Percentiles rank a stretch among this genome's conserved stretches.
phyloP scores from a whole-genome alignment of 1,140 invertebrate genomes.

The Penaeus japonicus region DNA sequence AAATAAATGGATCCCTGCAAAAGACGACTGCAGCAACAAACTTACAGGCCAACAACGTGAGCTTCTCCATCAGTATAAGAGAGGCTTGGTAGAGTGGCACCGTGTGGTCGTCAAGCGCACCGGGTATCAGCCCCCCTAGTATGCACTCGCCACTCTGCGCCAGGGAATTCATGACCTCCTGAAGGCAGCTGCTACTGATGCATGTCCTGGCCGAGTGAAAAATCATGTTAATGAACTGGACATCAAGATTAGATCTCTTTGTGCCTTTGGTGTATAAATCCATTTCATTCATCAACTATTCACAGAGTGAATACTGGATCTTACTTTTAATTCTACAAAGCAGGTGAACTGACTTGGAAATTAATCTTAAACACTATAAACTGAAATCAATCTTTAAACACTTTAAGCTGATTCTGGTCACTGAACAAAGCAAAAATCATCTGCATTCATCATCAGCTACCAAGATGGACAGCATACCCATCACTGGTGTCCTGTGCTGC shows the following conservation, averaged over 20 bases:
- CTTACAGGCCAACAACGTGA: slow-evolving; percentile 44
- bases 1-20: neutral
- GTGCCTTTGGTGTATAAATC: too few species aligned
- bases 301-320: too few species aligned
- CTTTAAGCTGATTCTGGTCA: too few species aligned
- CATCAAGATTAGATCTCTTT: too few species aligned
- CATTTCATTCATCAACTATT: too few species aligned
- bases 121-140: neutral
- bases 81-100: slow-evolving; percentile 42
- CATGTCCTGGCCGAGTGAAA: neutral
- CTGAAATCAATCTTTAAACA: too few species aligned
- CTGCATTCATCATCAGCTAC: slow-evolving; percentile 44
- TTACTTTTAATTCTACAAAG: too few species aligned
- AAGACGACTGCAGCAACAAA: neutral
- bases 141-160: slow-evolving; percentile 40
- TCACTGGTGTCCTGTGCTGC: slow-evolving; percentile 41
- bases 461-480: slow-evolving; percentile 58
- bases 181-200: slow-evolving; percentile 38
- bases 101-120: neutral
- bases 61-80: slow-evolving; percentile 43
- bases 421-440: too few species aligned
- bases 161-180: slow-evolving; percentile 43
- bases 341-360: neutral
- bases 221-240: neutral
- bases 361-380: neutral